Conservation (phyloP, 2,888 invertebrate genomes). For the Lypha dubia region DNA sequence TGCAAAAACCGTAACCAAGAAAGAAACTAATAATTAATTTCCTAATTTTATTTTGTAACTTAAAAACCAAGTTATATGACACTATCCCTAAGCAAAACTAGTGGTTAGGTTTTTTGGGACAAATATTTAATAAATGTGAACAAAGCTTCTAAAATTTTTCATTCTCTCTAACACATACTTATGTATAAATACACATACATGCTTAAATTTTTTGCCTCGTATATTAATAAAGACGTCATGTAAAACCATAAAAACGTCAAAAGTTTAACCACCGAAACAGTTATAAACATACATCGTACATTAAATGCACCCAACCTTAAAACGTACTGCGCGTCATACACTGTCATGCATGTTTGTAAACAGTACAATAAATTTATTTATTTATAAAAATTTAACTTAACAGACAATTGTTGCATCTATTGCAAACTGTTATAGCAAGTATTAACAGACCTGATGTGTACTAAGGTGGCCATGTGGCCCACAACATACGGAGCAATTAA, state of each 20-base stretch:
- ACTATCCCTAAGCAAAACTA: too few relatives aligned
- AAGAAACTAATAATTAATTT: too few relatives aligned
- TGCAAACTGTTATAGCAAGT: not conserved
- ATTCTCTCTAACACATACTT: too few relatives aligned
- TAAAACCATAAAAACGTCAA: not conserved
- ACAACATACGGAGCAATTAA: constrained; percentile 6
- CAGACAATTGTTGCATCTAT: constrained; percentile 50
- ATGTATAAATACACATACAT: not conserved
- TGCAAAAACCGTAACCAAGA: too few relatives aligned
- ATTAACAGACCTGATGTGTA: constrained; percentile 17
- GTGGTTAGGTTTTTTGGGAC: too few relatives aligned
- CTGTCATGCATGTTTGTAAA: not conserved
- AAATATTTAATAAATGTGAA: too few relatives aligned
- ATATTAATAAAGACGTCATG: not conserved
- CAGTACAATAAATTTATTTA: constrained; percentile 13
- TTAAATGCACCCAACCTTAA: not conserved
- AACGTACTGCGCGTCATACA: not conserved
- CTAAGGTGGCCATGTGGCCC: constrained; percentile 43
- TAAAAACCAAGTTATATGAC: too few relatives aligned
- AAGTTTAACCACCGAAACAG: not conserved
- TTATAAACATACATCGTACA: not conserved
- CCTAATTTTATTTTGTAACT: too few relatives aligned
- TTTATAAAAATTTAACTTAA: constrained; percentile 17
- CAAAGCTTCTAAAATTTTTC: not conserved
- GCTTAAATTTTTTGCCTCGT: not conserved